Evolutionary conservation across 2,113 vertebrate species (phyloP).

Genomic region (Peromyscus polionotus): DNA sequence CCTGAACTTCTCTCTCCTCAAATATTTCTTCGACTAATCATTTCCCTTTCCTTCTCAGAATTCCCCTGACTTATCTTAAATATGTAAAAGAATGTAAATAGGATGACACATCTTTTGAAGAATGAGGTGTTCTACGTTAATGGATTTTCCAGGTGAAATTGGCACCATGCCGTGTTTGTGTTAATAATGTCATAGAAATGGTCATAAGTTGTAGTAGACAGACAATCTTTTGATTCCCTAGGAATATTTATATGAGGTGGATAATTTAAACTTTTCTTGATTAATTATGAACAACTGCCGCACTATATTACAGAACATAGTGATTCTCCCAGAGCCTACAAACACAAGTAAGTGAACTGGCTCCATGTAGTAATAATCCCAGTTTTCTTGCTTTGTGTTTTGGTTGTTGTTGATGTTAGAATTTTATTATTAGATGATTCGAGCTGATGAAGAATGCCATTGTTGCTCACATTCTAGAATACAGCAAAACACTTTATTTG

Average conservation of each 20-base stretch:
- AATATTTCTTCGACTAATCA: conserved; percentile 57
- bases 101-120: conserved; percentile 48
- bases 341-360: not conserved
- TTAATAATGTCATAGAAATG: conserved; percentile 67
- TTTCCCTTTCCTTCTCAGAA: conserved; percentile 54
- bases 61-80: conserved; percentile 69
- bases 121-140: conserved; percentile 60
- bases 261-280: conserved; percentile 68
- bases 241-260: conserved; percentile 57
- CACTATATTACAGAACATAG: not conserved
- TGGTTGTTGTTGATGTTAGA: not conserved
- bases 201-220: conserved; percentile 31
- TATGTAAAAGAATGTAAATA: conserved; percentile 60
- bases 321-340: not conserved
- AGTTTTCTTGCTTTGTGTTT: not conserved
- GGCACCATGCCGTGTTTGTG: conserved; percentile 41
- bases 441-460: not conserved
- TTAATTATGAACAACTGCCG: conserved; percentile 45
- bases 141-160: conserved; percentile 70
- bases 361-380: not conserved
- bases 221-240: conserved; percentile 60
- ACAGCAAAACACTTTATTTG: conserved; percentile 47
- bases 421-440: conserved; percentile 28
- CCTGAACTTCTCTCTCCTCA: conserved; percentile 43
- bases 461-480: conserved; percentile 33